A percentile compares a stretch with the other conserved stretches of the same genome.
Evolutionary conservation across 2,113 vertebrate species (phyloP).

Genomic region (Pycnonotus jocosus): DNA sequence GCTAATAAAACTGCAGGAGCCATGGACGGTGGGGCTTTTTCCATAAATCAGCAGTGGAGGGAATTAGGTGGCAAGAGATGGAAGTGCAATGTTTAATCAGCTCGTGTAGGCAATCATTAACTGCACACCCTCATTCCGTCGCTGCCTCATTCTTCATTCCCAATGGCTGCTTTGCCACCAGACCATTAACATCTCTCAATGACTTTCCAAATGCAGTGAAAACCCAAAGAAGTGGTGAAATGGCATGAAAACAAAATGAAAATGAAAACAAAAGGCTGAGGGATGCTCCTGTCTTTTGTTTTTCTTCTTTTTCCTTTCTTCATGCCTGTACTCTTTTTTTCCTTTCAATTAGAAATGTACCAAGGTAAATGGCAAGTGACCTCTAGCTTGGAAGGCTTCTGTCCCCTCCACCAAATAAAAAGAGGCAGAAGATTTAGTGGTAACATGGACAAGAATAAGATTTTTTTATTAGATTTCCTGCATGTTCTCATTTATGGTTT

Average conservation of each 20-base stretch:
- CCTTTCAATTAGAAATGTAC: conserved; percentile 19
- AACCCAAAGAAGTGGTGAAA: conserved; percentile 46
- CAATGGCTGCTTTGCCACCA: conserved; percentile 55
- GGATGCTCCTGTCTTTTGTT: not conserved
- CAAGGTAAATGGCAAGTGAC: not conserved
- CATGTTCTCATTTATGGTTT: conserved; percentile 8
- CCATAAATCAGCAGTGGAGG: conserved; percentile 67
- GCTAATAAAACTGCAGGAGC: conserved; percentile 67
- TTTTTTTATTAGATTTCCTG: conserved; percentile 7
- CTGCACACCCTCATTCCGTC: conserved; percentile 57
- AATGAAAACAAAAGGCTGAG: conserved; percentile 41
- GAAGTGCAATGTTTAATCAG: conserved; percentile 73
- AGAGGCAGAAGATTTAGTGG: not conserved
- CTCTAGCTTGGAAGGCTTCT: not conserved
- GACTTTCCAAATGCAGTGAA: conserved; percentile 65
- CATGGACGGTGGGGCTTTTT: not conserved
- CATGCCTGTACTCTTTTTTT: not conserved
- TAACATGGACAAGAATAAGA: not conserved
- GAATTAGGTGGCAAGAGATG: conserved; percentile 71
- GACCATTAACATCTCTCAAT: conserved; percentile 70
- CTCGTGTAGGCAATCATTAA: conserved; percentile 75
- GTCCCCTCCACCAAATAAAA: not conserved
- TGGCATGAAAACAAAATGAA: not conserved
- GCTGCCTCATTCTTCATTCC: conserved; percentile 71
- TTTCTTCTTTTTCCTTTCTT: not conserved